These are phyloP conservation scores for Amblyopsis rosae DNA, from an alignment of 2,113 vertebrate genomes.

Conservation along the genomic window DNA sequence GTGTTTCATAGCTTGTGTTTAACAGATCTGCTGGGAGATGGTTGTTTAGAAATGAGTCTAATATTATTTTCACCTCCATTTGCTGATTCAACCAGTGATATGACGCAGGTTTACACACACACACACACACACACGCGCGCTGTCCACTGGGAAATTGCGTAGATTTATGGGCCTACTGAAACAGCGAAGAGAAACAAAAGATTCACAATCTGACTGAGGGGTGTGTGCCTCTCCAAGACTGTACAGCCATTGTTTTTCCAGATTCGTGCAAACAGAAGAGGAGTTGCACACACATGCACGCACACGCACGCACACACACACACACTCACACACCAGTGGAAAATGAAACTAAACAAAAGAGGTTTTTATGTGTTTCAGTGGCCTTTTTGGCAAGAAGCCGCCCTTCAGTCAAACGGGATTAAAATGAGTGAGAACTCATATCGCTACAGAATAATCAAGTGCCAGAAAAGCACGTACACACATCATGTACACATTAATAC, in stretches of 20 bases:
- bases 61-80: too few relatives aligned
- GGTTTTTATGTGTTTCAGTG: slow-evolving; percentile 57
- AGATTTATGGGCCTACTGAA: slow-evolving; percentile 25
- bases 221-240: slow-evolving; percentile 80
- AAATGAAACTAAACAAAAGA: slow-evolving; percentile 73
- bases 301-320: slow-evolving; percentile 54
- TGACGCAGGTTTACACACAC: background rate
- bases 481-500: too few relatives aligned
- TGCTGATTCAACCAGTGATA: background rate
- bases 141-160: slow-evolving; percentile 23
- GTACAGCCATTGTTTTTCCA: slow-evolving; percentile 79
- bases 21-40: too few relatives aligned
- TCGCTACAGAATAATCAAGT: slow-evolving; percentile 5
- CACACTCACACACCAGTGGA: slow-evolving; percentile 73
- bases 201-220: slow-evolving; percentile 53
- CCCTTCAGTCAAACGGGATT: slow-evolving; percentile 16
- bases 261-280: slow-evolving; percentile 55
- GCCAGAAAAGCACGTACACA: background rate
- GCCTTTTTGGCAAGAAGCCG: slow-evolving; percentile 39
- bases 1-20: too few relatives aligned
- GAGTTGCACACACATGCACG: slow-evolving; percentile 42
- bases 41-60: too few relatives aligned
- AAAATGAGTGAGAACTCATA: slow-evolving; percentile 12
- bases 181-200: slow-evolving; percentile 45
- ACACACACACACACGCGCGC: too few relatives aligned